Percentiles rank a stretch among this genome's conserved stretches.
These are phyloP conservation scores for Andrena chrysosceles DNA, from an alignment of 2,888 invertebrate genomes.

Conservation along the genomic window DNA sequence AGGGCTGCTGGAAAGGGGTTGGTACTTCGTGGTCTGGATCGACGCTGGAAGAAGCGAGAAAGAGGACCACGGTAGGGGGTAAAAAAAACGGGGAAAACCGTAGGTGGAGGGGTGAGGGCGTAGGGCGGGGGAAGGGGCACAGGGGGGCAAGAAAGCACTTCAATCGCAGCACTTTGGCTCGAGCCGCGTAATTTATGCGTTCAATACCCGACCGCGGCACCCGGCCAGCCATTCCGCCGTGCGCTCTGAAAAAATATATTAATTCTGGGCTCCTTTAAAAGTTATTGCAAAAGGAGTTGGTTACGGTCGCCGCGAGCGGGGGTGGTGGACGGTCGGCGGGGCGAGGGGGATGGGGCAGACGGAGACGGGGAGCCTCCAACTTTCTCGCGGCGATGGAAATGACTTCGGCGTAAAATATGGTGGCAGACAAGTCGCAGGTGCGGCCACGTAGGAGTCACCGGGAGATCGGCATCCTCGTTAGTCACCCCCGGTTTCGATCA, in stretches of 20 bases:
- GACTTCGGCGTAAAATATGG: constrained; percentile 77
- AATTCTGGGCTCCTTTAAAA: constrained; percentile 74
- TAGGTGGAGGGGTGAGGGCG: background rate
- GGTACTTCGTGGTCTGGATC: constrained; percentile 30
- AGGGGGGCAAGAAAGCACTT: constrained; percentile 68
- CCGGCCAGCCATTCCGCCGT: constrained; percentile 49
- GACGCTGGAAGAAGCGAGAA: constrained; percentile 1
- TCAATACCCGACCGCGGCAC: constrained; percentile 73
- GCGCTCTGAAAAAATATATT: constrained; percentile 69
- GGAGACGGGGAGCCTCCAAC: constrained; percentile 44
- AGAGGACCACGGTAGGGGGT: background rate
- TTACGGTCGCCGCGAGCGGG: constrained; percentile 33
- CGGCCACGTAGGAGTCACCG: constrained; percentile 40
- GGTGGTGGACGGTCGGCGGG: background rate
- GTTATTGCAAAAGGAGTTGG: constrained; percentile 76
- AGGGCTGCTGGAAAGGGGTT: constrained; percentile 17
- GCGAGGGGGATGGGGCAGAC: background rate
- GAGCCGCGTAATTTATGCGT: constrained; percentile 78
- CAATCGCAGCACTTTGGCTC: constrained; percentile 73
- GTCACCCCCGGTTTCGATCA: constrained; percentile 20
- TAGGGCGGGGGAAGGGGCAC: background rate
- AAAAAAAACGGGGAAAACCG: constrained; percentile 21
- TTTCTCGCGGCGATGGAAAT: constrained; percentile 77
- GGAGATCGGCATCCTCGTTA: constrained; percentile 48
- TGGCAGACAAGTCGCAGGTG: constrained; percentile 67